Conservation (phyloP, 2,888 invertebrate species). For the Diploptera punctata region DNA sequence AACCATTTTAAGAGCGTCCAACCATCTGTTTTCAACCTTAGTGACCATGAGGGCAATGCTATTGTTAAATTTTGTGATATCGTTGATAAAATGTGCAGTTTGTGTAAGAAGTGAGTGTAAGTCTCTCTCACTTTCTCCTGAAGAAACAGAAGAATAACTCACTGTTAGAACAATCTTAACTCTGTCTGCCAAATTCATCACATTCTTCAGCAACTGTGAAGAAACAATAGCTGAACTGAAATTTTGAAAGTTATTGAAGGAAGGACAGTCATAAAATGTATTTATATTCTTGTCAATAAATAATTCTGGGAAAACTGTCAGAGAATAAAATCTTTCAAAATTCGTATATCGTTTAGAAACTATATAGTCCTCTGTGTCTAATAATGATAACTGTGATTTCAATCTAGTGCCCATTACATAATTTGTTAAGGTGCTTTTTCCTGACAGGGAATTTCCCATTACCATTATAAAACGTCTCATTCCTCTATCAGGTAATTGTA, state of each 20-base stretch:
- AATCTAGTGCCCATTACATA: neutral
- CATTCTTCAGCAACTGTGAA: neutral
- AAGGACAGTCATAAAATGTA: neutral
- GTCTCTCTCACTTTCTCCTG: neutral
- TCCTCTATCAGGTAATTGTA: too few species aligned
- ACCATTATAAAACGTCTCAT: too few species aligned
- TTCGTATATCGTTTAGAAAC: neutral
- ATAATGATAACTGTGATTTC: neutral
- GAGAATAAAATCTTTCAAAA: neutral
- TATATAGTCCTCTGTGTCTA: neutral
- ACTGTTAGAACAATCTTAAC: neutral
- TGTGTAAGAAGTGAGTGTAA: too few species aligned
- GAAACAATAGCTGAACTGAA: neutral
- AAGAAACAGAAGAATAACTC: too few species aligned
- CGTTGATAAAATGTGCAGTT: too few species aligned
- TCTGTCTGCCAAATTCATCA: neutral
- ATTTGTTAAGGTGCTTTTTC: neutral
- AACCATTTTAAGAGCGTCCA: too few species aligned
- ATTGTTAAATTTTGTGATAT: too few species aligned
- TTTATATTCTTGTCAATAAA: neutral
- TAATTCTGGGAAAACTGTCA: neutral
- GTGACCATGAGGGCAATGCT: too few species aligned
- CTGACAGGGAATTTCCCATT: neutral
- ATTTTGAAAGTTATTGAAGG: neutral
- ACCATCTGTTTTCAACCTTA: too few species aligned